These are phyloP conservation scores for Crepidodera aurea DNA, from an alignment of 2,888 invertebrate species.

Conservation along the genomic window DNA sequence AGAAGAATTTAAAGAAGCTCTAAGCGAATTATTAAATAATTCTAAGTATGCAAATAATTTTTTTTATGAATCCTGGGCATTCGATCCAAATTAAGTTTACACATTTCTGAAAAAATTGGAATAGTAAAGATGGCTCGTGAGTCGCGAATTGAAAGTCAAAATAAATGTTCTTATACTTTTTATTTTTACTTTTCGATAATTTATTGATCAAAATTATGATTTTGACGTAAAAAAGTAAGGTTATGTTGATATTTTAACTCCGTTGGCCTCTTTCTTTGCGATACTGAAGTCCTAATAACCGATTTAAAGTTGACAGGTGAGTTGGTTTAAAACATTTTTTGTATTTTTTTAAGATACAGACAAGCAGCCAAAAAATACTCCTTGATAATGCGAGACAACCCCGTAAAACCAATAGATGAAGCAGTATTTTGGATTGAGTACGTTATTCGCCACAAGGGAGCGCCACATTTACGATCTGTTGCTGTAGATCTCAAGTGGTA, in stretches of 20 bases:
- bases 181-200: no score
- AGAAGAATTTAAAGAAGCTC: slow-evolving; percentile 3
- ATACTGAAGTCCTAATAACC: no score
- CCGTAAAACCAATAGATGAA: slow-evolving; percentile 32
- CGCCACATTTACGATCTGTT: slow-evolving; percentile 33
- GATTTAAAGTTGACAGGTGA: no score
- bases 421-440: slow-evolving; percentile 40
- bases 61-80: no score
- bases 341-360: no score
- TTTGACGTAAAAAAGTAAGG: no score
- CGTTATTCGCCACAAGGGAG: slow-evolving; percentile 32
- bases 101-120: neutral
- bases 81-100: neutral
- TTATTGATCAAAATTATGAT: no score
- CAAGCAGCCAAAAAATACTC: slow-evolving; percentile 28
- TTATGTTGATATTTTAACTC: no score
- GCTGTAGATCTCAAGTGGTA: slow-evolving; percentile 38
- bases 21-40: slow-evolving; percentile 28
- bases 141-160: no score
- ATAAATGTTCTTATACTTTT: neutral
- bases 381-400: slow-evolving; percentile 28
- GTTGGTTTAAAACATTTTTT: no score
- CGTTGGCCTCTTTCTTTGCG: no score
- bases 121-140: no score
- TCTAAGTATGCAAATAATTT: slow-evolving; percentile 17